Evolutionary conservation across 2,888 invertebrate genomes (phyloP), one percentile per base, ranked within the genome.

Genomic region (Ophion obscuratus): DNA sequence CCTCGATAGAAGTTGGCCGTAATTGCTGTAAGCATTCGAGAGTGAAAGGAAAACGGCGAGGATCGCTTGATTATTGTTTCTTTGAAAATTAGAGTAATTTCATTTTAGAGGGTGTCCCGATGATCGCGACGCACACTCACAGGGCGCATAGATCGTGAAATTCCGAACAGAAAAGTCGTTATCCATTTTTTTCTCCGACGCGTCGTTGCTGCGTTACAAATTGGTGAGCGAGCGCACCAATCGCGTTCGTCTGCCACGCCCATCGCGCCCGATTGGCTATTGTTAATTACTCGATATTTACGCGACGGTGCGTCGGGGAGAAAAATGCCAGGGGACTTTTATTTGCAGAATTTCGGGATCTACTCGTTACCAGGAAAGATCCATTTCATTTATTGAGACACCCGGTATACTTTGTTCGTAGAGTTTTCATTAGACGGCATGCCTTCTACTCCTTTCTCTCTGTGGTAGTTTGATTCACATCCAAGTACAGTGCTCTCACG

Each of bases 401-500:
- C 53, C 53, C 53, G 53, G 17, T 53, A 53, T 5, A 17, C 11
- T 40, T 1, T 40, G 40, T 40, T 40, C 40, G 40, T 40, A 9
- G 40, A 53, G 53, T 17, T 53, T 53, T 53, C 53, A 14, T 53
- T 53, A 14, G 53, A 11, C 61, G 24, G 24, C 20, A 17, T 24
- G 40, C 40, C 40, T 62, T 44, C 64, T 17, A 10, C 61, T 68
- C 70, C 59, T 20, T 59, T 68, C 40, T 59, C 68, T 61, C 17
- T 24, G 20, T 24, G 9, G 61, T 61, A 20, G 20, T 61, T 61
- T 24, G n/a, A 73, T 78, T 68, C 68, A 40, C 20, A 68, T 68
- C 24, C 36, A 57, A 66, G 20, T 67, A 27, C 75, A 64, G 3
- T 47, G 75, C 64, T 27, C 77, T 67, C 77, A 77, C 77, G 77